These are phyloP conservation scores for Drosophila subsilvestris DNA, from an alignment of 2,888 invertebrate genomes.

Conservation along the genomic window DNA sequence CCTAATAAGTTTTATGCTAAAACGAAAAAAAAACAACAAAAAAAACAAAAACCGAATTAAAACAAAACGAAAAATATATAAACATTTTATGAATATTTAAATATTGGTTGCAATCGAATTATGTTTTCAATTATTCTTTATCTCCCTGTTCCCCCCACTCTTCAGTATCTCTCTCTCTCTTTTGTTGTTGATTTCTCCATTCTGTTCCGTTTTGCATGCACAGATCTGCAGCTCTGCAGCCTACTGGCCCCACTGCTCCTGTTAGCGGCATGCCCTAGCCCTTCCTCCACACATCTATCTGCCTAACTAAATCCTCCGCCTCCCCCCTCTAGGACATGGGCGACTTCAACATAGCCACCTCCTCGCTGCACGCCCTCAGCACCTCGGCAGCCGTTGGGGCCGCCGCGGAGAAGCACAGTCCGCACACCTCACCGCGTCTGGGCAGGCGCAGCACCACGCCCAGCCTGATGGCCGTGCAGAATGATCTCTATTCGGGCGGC, in stretches of 20 bases:
- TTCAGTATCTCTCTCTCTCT: conserved; percentile 12
- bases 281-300: neutral
- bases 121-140: conserved; percentile 48
- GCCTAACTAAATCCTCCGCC: neutral
- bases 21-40: conserved; percentile 45
- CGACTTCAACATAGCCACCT: conserved; percentile 87
- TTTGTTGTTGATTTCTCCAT: conserved; percentile 24
- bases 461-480: conserved; percentile 83
- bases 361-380: conserved; percentile 86
- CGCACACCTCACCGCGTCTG: conserved; percentile 86
- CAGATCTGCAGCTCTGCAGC: conserved; percentile 14
- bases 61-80: conserved; percentile 47
- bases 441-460: conserved; percentile 84
- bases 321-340: conserved; percentile 85
- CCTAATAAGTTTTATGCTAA: conserved; percentile 68
- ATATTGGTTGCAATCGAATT: conserved; percentile 66
- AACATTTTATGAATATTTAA: conserved; percentile 65
- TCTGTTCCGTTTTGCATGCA: conserved; percentile 12
- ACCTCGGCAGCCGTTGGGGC: conserved; percentile 57
- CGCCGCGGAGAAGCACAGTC: conserved; percentile 85
- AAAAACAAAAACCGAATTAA: conserved; percentile 36
- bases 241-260: conserved; percentile 7
- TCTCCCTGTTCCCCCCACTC: conserved; percentile 37
- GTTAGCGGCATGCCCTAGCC: conserved; percentile 42
- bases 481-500: conserved; percentile 82